A percentile compares a stretch with the other conserved stretches of the same genome.
Evolutionary conservation across 2,888 invertebrate genomes (phyloP).

Genomic region (Pseudococcus viburni): DNA sequence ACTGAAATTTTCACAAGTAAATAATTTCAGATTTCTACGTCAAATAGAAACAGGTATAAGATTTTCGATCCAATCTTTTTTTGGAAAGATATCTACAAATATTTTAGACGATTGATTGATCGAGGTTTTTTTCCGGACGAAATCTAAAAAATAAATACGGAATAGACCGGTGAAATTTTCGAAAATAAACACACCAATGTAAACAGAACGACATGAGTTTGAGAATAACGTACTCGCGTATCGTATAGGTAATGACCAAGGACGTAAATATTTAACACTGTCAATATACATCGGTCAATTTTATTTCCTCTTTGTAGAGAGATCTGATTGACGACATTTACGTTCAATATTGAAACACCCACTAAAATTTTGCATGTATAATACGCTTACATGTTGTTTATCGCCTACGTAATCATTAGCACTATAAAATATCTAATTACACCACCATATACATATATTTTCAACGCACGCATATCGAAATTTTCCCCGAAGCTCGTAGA

Average conservation of each 20-base stretch:
- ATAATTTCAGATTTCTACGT: too few species aligned
- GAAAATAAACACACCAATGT: background rate
- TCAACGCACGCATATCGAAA: background rate
- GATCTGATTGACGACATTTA: conserved; percentile 36
- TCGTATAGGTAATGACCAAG: conserved; percentile 28
- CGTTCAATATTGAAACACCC: background rate
- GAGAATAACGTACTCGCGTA: conserved; percentile 7
- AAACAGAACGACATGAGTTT: conserved; percentile 20
- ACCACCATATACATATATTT: background rate
- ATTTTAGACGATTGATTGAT: conserved; percentile 13
- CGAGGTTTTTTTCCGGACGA: background rate
- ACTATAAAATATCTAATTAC: conserved; percentile 33
- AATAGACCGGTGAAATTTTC: background rate
- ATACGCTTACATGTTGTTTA: background rate
- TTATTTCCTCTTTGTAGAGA: background rate
- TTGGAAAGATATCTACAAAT: background rate
- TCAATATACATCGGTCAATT: conserved; percentile 34
- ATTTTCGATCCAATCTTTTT: background rate
- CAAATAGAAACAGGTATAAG: too few species aligned
- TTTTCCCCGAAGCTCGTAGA: background rate
- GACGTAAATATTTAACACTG: conserved; percentile 38
- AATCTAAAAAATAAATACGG: background rate
- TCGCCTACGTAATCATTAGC: conserved; percentile 24
- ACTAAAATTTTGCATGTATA: background rate
- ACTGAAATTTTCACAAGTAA: too few species aligned